phyloP scores from a whole-genome alignment of 37 sponge, comb jelly and placozoan genomes.

The Theonella swinhoei region DNA sequence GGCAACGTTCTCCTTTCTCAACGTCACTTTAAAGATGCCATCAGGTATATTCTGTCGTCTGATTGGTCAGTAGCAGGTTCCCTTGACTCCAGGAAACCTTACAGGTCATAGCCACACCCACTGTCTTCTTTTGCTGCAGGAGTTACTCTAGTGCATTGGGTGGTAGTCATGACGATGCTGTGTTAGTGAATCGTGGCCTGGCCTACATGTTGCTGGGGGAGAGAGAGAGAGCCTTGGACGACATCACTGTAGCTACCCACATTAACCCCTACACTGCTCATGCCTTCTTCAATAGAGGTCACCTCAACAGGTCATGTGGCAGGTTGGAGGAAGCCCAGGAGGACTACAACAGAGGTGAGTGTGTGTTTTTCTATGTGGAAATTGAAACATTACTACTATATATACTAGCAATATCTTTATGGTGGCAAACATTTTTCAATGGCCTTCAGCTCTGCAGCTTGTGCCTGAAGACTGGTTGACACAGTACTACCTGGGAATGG shows the following conservation, averaged over 20 bases:
- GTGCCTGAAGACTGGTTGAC: neutral
- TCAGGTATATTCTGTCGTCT: too few species aligned
- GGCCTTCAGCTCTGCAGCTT: neutral
- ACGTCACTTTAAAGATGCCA: neutral
- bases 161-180: constrained; percentile 49
- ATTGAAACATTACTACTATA: neutral
- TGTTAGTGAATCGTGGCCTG: constrained; percentile 73
- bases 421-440: neutral
- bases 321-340: constrained; percentile 56
- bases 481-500: neutral
- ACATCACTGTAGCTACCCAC: constrained; percentile 62
- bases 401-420: neutral
- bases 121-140: too few species aligned
- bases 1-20: constrained; percentile 80
- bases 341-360: constrained; percentile 80
- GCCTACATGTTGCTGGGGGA: constrained; percentile 58
- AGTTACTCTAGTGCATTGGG: constrained; percentile 67
- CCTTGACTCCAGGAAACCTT: too few species aligned
- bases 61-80: too few species aligned
- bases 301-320: constrained; percentile 63
- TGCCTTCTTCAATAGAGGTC: constrained; percentile 89
- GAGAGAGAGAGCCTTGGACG: constrained; percentile 60
- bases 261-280: constrained; percentile 82
- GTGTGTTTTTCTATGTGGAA: neutral
- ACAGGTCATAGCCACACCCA: too few species aligned